These are phyloP conservation scores for Triops longicaudatus DNA, from an alignment of 1,140 invertebrate species.

Conservation along the genomic window DNA sequence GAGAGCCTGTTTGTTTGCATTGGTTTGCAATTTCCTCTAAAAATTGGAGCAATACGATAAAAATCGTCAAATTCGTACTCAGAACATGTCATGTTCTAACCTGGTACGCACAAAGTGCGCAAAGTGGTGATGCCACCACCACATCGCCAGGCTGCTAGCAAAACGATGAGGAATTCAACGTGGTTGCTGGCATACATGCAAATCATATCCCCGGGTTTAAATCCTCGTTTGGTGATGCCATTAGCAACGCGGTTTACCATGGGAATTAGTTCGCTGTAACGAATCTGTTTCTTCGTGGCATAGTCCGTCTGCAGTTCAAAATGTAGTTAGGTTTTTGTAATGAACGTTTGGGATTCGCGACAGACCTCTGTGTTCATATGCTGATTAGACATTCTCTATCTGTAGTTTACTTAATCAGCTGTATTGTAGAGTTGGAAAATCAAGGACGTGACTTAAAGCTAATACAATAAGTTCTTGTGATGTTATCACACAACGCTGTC, in stretches of 20 bases:
- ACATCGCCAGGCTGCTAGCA: background rate
- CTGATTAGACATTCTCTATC: no score
- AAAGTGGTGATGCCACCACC: background rate
- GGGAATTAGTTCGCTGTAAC: background rate
- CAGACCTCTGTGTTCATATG: no score
- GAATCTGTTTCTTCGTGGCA: background rate
- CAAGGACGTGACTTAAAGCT: no score
- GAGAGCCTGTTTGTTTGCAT: background rate
- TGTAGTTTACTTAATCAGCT: no score
- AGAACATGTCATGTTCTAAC: background rate
- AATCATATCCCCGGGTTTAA: background rate
- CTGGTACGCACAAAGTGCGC: background rate
- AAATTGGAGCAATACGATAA: background rate
- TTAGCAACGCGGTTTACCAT: background rate
- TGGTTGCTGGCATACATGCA: conserved; percentile 2
- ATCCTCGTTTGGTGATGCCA: background rate
- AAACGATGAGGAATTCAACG: background rate
- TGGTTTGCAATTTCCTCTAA: background rate
- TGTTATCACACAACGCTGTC: no score
- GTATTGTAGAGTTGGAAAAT: no score
- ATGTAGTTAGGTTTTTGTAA: no score
- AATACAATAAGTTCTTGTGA: no score
- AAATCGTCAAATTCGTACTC: no score
- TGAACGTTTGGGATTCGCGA: no score
- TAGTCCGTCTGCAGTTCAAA: background rate